A percentile compares a stretch with the other conserved stretches of the same genome.
Conservation (phyloP, 2,888 invertebrate species). For the Acanthosepion lycidas region DNA sequence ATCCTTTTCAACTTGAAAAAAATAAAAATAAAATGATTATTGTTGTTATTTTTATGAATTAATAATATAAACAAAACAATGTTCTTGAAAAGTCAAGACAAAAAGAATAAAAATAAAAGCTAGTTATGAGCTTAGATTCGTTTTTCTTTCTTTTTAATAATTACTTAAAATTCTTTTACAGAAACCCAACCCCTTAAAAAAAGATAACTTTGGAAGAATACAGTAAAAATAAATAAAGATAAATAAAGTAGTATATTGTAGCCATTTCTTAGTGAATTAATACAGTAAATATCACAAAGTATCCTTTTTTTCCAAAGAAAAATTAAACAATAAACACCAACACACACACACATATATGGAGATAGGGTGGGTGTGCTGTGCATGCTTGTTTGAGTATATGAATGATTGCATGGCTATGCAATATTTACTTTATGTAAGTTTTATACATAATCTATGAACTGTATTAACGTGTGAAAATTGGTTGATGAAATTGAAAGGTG, state of each 20-base stretch:
- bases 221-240: background rate
- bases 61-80: background rate
- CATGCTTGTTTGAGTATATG: background rate
- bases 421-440: too few species aligned
- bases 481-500: too few species aligned
- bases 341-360: background rate
- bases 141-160: constrained; percentile 17
- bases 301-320: background rate
- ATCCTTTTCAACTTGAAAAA: background rate
- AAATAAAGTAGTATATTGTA: background rate
- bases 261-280: background rate
- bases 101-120: background rate
- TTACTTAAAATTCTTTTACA: constrained; percentile 8
- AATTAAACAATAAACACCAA: background rate
- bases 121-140: background rate
- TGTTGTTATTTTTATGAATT: constrained; percentile 33
- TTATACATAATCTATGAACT: too few species aligned
- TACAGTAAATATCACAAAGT: constrained; percentile 33
- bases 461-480: too few species aligned
- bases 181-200: background rate
- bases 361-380: too few species aligned
- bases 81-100: background rate
- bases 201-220: background rate
- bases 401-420: background rate
- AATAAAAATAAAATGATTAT: background rate